Percentiles rank a stretch among this genome's conserved stretches.
Conservation (phyloP, 1,140 invertebrate genomes). For the Alviniconcha marisindica region DNA sequence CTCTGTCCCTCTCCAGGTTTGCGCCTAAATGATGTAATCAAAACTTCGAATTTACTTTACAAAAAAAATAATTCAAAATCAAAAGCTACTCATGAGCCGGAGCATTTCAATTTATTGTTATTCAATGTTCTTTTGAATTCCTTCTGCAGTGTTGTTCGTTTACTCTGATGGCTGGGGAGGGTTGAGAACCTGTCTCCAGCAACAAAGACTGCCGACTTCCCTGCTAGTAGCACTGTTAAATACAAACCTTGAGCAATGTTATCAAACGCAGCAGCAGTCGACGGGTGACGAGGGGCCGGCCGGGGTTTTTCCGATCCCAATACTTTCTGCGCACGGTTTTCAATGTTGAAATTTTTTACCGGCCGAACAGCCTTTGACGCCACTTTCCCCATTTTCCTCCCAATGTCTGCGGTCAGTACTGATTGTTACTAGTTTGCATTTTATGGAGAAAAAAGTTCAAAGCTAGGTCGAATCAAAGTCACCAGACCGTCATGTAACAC, state of each 20-base stretch:
- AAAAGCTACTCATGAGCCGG: too few species aligned
- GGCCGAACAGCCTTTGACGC: constrained; percentile 19
- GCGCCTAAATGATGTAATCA: too few species aligned
- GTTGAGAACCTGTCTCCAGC: too few species aligned
- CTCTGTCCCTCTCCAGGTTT: too few species aligned
- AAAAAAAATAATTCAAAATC: too few species aligned
- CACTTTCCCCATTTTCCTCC: constrained; percentile 14
- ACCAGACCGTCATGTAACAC: background rate
- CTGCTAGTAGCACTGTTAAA: too few species aligned
- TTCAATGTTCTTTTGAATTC: too few species aligned
- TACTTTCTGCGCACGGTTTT: constrained; percentile 26
- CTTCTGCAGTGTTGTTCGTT: too few species aligned
- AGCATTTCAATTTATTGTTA: too few species aligned
- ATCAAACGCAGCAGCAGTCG: constrained; percentile 26
- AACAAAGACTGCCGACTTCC: too few species aligned
- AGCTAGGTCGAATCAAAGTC: constrained; percentile 29
- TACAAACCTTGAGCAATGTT: background rate
- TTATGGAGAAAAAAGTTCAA: background rate
- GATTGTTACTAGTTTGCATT: background rate
- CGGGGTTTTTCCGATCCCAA: constrained; percentile 16
- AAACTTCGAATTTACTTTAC: too few species aligned
- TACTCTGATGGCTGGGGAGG: too few species aligned
- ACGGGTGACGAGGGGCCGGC: constrained; percentile 30
- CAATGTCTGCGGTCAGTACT: background rate
- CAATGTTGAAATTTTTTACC: constrained; percentile 33